These are phyloP conservation scores for Polymixis lichenea DNA, from an alignment of 2,888 invertebrate genomes.

Conservation along the genomic window DNA sequence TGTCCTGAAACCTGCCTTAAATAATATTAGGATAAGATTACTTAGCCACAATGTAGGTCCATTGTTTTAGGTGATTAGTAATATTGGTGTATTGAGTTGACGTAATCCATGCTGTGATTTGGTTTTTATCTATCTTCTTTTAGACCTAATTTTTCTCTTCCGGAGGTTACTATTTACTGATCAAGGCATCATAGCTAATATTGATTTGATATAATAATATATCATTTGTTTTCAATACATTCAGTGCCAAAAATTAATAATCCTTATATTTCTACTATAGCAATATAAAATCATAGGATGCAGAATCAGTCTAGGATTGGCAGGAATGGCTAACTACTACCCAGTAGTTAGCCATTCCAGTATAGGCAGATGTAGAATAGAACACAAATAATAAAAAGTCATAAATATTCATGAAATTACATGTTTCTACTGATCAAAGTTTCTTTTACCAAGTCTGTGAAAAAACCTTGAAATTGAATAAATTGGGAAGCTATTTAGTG, in stretches of 20 bases:
- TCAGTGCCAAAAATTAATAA: constrained; percentile 45
- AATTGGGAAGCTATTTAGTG: not conserved
- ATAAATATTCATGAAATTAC: not conserved
- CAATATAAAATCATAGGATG: not conserved
- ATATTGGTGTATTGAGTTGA: constrained; percentile 40
- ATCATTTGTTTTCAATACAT: constrained; percentile 49
- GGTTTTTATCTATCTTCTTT: constrained; percentile 57
- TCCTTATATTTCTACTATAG: not conserved
- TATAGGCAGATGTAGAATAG: constrained; percentile 2
- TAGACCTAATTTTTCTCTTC: constrained; percentile 57
- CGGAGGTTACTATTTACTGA: constrained; percentile 44
- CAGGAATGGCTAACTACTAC: too few species aligned
- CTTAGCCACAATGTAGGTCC: constrained; percentile 53
- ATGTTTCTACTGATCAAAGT: not conserved
- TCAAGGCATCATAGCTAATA: constrained; percentile 34
- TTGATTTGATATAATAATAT: constrained; percentile 33
- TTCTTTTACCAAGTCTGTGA: not conserved
- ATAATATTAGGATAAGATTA: constrained; percentile 29
- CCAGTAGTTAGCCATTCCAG: constrained; percentile 10
- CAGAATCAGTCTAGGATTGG: not conserved
- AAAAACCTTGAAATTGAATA: not conserved
- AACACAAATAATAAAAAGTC: not conserved
- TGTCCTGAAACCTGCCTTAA: constrained; percentile 34
- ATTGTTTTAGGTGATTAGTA: constrained; percentile 54
- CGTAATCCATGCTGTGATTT: constrained; percentile 64